Percentiles rank a stretch among this genome's conserved stretches.
phyloP scores from a whole-genome alignment of 2,888 invertebrate species.

The Hirtodrosophila trivittata region DNA sequence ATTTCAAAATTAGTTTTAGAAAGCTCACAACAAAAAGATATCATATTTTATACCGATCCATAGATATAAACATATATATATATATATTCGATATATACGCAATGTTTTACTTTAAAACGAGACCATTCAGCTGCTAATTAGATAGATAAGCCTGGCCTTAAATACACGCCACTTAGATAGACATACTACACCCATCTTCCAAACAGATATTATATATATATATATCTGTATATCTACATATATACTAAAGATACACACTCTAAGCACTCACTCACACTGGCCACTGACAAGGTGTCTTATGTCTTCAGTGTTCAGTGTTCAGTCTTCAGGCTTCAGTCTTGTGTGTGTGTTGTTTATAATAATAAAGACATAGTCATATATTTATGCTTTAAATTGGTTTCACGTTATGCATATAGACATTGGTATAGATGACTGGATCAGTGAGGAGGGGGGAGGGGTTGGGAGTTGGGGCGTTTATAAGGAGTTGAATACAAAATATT shows the following conservation, averaged over 20 bases:
- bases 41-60: conserved; percentile 61
- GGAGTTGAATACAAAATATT: conserved; percentile 16
- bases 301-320: conserved; percentile 3
- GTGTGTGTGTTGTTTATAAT: conserved; percentile 53
- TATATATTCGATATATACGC: conserved; percentile 9
- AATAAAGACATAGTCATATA: conserved; percentile 77
- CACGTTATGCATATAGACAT: conserved; percentile 59
- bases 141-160: conserved; percentile 59
- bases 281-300: conserved; percentile 13
- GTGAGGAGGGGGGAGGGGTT: conserved; percentile 1
- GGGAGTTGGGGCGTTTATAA: neutral
- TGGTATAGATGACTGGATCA: no score
- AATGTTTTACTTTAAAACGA: conserved; percentile 43
- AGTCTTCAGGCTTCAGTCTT: conserved; percentile 3
- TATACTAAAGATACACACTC: conserved; percentile 40
- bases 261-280: conserved; percentile 1
- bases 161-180: conserved; percentile 34
- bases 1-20: conserved; percentile 73
- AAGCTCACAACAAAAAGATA: conserved; percentile 63
- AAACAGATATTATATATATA: conserved; percentile 14
- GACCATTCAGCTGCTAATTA: conserved; percentile 73
- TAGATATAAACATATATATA: conserved; percentile 16
- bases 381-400: conserved; percentile 68
- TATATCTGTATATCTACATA: conserved; percentile 9
- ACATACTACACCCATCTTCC: conserved; percentile 7